Percentiles rank a stretch among this genome's conserved stretches.
These are phyloP conservation scores for Hippoglossus stenolepis DNA, from an alignment of 2,113 vertebrate species.

Conservation along the genomic window DNA sequence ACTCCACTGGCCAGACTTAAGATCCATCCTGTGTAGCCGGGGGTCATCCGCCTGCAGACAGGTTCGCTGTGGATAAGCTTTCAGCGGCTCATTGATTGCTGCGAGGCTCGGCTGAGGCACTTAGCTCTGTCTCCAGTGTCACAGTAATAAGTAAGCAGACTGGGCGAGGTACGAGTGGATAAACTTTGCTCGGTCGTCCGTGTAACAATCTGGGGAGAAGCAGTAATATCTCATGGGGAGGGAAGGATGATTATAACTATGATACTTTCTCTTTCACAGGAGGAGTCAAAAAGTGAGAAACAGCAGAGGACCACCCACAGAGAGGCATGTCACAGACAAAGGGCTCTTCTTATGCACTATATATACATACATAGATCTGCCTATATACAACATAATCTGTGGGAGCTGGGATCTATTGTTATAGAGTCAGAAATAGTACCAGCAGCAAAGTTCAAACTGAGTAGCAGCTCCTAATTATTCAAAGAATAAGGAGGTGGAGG, in stretches of 20 bases:
- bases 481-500: slow-evolving; percentile 52
- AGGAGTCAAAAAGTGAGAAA: slow-evolving; percentile 36
- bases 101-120: slow-evolving; percentile 45
- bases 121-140: slow-evolving; percentile 62
- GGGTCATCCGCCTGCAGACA: slow-evolving; percentile 47
- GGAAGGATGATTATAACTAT: slow-evolving; percentile 7
- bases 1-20: slow-evolving; percentile 11
- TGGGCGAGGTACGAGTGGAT: slow-evolving; percentile 28
- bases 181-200: slow-evolving; percentile 10
- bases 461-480: slow-evolving; percentile 47
- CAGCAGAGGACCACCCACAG: slow-evolving; percentile 48
- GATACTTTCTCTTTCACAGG: slow-evolving; percentile 39
- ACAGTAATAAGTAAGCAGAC: slow-evolving; percentile 36
- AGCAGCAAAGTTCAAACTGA: slow-evolving; percentile 53
- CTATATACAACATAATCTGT: slow-evolving; percentile 43
- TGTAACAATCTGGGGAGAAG: slow-evolving; percentile 15
- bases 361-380: slow-evolving; percentile 39
- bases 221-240: slow-evolving; percentile 11
- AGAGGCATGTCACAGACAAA: slow-evolving; percentile 43
- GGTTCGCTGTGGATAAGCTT: slow-evolving; percentile 54
- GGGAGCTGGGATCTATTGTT: slow-evolving; percentile 58
- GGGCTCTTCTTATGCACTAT: slow-evolving; percentile 12
- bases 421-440: slow-evolving; percentile 40
- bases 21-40: slow-evolving; percentile 9
- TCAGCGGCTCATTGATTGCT: slow-evolving; percentile 64